A percentile compares a stretch with the other conserved stretches of the same genome.
Evolutionary conservation across 2,888 invertebrate species (phyloP).

Genomic region (Rhagonycha lutea): DNA sequence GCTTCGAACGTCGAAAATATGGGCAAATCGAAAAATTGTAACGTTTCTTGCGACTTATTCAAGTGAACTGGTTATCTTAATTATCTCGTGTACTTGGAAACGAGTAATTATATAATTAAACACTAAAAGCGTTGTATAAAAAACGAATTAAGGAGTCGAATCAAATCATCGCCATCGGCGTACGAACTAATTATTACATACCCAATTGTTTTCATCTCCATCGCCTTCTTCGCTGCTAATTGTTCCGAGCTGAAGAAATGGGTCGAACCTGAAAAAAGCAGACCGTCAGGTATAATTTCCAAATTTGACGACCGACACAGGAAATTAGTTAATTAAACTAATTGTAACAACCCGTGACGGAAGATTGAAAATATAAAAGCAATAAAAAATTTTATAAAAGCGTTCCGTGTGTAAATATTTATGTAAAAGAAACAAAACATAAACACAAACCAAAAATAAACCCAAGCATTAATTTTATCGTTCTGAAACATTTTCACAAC

Average conservation of each 20-base stretch:
- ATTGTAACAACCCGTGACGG: not conserved
- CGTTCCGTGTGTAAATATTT: conserved; percentile 1
- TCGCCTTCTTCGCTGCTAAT: not conserved
- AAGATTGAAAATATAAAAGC: not conserved
- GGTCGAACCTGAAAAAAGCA: not conserved
- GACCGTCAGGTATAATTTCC: not conserved
- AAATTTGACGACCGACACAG: not conserved
- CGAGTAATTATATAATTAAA: conserved; percentile 32
- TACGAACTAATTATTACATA: conserved; percentile 20
- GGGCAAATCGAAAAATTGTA: not conserved
- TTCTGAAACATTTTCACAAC: not conserved
- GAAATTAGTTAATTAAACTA: not conserved
- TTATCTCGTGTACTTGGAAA: conserved; percentile 20
- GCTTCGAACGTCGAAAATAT: not conserved
- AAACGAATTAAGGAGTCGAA: conserved; percentile 13
- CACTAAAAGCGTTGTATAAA: conserved; percentile 16
- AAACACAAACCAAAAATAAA: not conserved
- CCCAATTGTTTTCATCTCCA: conserved; percentile 8
- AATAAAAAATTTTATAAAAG: not conserved
- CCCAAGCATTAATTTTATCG: not conserved
- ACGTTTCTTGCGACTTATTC: not conserved
- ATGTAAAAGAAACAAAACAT: conserved; percentile 1
- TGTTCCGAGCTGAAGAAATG: not conserved
- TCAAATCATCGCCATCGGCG: conserved; percentile 24
- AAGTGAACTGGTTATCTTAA: conserved; percentile 19